Evolutionary conservation across 1,140 invertebrate genomes (phyloP).

Genomic region (Dendrolimus punctatus): DNA sequence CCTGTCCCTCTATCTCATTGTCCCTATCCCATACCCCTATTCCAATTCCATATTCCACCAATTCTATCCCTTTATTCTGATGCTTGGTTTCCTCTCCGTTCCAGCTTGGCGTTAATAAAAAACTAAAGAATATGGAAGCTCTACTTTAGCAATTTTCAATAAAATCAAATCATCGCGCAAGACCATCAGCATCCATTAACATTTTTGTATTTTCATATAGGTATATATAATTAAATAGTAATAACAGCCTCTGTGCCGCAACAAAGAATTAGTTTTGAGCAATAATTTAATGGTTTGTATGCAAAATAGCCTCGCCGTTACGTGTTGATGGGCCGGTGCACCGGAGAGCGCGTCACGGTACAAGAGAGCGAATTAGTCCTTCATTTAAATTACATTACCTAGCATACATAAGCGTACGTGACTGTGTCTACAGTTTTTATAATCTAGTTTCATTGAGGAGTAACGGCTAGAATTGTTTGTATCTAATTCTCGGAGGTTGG

Average conservation of each 20-base stretch:
- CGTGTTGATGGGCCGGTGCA: constrained; percentile 61
- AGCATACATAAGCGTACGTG: constrained; percentile 40
- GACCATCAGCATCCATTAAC: constrained; percentile 55
- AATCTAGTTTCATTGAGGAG: constrained; percentile 29
- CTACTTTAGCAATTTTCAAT: constrained; percentile 22
- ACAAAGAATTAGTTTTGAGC: constrained; percentile 70
- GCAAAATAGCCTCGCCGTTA: constrained; percentile 67
- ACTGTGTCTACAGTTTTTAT: constrained; percentile 37
- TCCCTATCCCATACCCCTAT: too few species aligned
- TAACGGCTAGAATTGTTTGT: constrained; percentile 32
- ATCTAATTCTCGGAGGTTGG: constrained; percentile 37
- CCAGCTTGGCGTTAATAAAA: too few species aligned
- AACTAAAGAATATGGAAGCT: too few species aligned
- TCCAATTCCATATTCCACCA: too few species aligned
- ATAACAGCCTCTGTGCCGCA: constrained; percentile 65
- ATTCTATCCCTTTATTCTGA: too few species aligned
- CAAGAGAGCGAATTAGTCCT: constrained; percentile 60
- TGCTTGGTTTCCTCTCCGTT: too few species aligned
- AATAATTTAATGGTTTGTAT: constrained; percentile 71
- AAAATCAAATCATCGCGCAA: constrained; percentile 32
- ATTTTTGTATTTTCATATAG: constrained; percentile 65
- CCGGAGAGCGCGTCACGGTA: constrained; percentile 61
- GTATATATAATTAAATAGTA: constrained; percentile 63
- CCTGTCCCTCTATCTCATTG: too few species aligned
- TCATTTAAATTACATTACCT: constrained; percentile 66